Base-by-base conservation (phyloP, 1,140 invertebrate genomes). In the Drosophila ficusphila region DNA sequence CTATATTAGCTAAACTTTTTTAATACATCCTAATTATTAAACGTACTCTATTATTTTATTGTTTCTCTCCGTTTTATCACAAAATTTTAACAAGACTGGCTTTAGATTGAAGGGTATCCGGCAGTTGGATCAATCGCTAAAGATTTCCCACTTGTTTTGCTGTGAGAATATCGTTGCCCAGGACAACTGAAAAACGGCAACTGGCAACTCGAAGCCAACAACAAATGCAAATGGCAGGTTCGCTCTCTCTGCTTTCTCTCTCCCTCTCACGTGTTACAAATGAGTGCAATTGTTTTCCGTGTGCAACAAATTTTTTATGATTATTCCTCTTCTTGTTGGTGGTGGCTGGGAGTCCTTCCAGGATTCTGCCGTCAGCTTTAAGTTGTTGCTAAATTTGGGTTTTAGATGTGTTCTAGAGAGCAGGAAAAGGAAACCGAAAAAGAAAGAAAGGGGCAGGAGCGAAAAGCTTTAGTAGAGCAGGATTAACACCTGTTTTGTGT, bases 401-500 rank as follows among this genome's bases (percentile, higher is more conserved):
- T 27, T 21, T 21, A 6, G 18, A 4, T 48, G 25, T n/a, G n/a
- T n/a, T n/a, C n/a, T n/a, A n/a, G 23, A 11, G 33, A 31, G 21
- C 8, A 19, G 36, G 14, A 56, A 31, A 14, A 18, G 34, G 23
- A 44, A 19, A 38, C 11, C 9, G 29, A 31, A 31, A 12, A 33
- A n/a, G 9, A 14, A n/a, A 16, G 25, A 44, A 44, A 18, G 38
- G 34, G 16, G 29, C n/a, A 27, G 44, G 19, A 48, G 12, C 34
- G 34, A 33, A 67, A 67, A 52, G 62, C 62, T 67, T 64, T 36
- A 14, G 27, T 5, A 19, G 61, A 58, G 70, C 49, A 58, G 82
- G 77, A 82, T 86, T 86, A 88, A 78, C 82, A 86, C 82, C 82
- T 86, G 82, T 81, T 86, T 75, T 76, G 71, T 85, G 68, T 81